A percentile compares a stretch with the other conserved stretches of the same genome.
phyloP scores from a whole-genome alignment of 2,797 vertebrate genomes.

The Urophycis tenuis region DNA sequence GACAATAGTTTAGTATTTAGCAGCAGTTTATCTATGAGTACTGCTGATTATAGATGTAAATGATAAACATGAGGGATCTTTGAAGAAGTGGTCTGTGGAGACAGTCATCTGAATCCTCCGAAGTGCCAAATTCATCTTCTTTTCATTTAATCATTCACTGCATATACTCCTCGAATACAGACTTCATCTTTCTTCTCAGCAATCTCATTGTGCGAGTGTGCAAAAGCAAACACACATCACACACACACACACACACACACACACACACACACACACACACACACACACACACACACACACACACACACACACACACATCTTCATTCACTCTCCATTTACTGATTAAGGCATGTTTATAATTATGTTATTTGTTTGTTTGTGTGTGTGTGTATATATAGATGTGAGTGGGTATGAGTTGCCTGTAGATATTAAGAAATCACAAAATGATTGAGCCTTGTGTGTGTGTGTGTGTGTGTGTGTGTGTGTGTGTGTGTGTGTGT shows the following conservation, averaged over 20 bases:
- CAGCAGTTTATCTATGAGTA: not conserved
- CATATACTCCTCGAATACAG: not conserved
- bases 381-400: too few species aligned
- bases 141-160: too few species aligned
- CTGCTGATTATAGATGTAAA: not conserved
- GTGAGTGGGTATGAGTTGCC: too few species aligned
- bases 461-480: slow-evolving; percentile 5
- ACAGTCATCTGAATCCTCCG: not conserved
- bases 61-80: not conserved
- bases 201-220: not conserved
- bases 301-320: slow-evolving; percentile 14
- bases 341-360: too few species aligned
- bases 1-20: too few species aligned
- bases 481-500: slow-evolving; percentile 1
- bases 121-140: too few species aligned
- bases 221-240: not conserved
- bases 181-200: not conserved
- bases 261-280: slow-evolving; percentile 17
- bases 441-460: too few species aligned
- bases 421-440: too few species aligned
- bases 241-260: slow-evolving; percentile 7
- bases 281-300: slow-evolving; percentile 49
- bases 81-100: not conserved
- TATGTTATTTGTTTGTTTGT: too few species aligned
- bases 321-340: slow-evolving; percentile 1